phyloP scores from a whole-genome alignment of 2,888 invertebrate species.

The Eulithis testata region DNA sequence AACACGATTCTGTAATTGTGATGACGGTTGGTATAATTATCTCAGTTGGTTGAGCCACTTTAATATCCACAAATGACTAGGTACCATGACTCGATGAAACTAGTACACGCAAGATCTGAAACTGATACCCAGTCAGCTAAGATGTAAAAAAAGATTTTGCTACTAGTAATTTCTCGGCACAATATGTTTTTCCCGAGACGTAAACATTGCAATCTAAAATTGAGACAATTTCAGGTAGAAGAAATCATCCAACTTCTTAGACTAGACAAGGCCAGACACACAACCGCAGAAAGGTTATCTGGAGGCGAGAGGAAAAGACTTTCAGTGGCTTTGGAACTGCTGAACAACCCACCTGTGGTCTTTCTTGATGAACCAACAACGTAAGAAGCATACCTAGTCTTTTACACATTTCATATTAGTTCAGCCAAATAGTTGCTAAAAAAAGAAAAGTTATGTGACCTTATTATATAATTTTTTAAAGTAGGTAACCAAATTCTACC shows the following conservation, averaged over 20 bases:
- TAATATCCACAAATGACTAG: no score
- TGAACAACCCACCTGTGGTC: constrained; percentile 97
- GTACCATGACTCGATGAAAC: no score
- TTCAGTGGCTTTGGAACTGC: constrained; percentile 96
- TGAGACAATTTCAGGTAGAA: constrained; percentile 86
- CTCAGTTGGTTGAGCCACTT: no score
- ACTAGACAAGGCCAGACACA: constrained; percentile 89
- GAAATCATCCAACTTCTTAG: constrained; percentile 94
- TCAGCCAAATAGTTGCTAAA: no score
- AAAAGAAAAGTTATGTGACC: no score
- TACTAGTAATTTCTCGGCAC: neutral
- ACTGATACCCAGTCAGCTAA: no score
- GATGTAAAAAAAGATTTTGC: no score
- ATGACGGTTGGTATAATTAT: no score
- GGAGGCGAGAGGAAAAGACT: constrained; percentile 97
- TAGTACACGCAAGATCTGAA: no score
- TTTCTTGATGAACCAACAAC: constrained; percentile 98
- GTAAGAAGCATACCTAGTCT: constrained; percentile 81
- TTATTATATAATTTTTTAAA: no score
- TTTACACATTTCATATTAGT: neutral
- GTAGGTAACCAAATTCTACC: no score
- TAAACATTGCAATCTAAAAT: neutral
- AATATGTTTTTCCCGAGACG: neutral
- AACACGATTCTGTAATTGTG: no score
- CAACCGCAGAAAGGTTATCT: constrained; percentile 90